A percentile compares a stretch with the other conserved stretches of the same genome.
Evolutionary conservation across 2,113 vertebrate species (phyloP).

Genomic region (Origma solitaria): DNA sequence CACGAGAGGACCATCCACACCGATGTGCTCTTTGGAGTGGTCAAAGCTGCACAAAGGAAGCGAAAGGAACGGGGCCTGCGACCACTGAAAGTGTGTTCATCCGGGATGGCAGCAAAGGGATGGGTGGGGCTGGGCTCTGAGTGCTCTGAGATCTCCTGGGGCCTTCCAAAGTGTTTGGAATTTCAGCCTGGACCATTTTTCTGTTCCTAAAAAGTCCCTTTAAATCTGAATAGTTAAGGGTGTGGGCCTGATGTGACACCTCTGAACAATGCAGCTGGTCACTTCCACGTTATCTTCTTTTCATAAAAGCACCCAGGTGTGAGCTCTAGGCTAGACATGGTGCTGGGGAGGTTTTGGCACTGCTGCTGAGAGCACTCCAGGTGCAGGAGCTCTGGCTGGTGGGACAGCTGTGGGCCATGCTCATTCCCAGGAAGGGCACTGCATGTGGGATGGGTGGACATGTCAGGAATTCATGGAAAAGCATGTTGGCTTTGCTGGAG

Average conservation of each 20-base stretch:
- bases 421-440: not conserved
- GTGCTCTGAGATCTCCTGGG: not conserved
- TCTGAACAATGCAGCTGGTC: not conserved
- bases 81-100: constrained; percentile 78
- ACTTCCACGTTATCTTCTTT: not conserved
- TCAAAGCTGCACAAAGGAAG: constrained; percentile 85
- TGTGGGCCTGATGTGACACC: not conserved
- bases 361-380: not conserved
- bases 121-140: not conserved
- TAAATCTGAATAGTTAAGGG: not conserved
- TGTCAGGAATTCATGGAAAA: not conserved
- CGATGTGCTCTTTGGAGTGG: constrained; percentile 92
- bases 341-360: not conserved
- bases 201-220: not conserved
- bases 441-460: not conserved
- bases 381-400: not conserved
- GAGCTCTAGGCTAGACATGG: not conserved
- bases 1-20: constrained; percentile 94
- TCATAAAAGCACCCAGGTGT: not conserved
- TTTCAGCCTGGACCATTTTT: not conserved
- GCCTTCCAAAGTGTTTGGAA: not conserved
- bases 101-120: accelerated
- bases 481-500: not conserved
- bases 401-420: accelerated
- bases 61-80: constrained; percentile 82